Percentiles rank a stretch among this genome's conserved stretches.
Evolutionary conservation across 2,797 vertebrate genomes (phyloP).

Genomic region (Sebastes matsubarae): DNA sequence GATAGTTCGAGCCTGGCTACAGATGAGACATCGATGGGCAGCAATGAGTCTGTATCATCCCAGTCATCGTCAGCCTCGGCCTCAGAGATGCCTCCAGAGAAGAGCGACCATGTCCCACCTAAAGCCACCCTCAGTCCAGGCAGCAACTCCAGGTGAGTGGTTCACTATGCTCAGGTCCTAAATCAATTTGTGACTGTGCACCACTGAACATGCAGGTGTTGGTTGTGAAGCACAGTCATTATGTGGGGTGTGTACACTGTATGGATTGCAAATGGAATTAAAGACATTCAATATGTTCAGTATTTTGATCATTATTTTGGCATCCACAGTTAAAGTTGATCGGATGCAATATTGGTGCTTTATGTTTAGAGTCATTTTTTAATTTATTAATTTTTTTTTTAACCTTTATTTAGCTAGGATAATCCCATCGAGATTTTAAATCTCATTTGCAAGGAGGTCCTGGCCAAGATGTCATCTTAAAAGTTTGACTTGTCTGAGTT

Average conservation of each 20-base stretch:
- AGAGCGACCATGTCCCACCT: conserved; percentile 79
- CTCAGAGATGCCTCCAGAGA: conserved; percentile 81
- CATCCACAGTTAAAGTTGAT: background rate
- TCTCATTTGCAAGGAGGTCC: no score
- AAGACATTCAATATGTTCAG: background rate
- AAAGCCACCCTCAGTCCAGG: conserved; percentile 65
- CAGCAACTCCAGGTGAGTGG: conserved; percentile 79
- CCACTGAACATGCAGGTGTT: background rate
- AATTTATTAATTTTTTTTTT: no score
- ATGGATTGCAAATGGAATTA: background rate
- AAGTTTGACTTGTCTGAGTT: background rate
- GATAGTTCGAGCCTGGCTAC: conserved; percentile 79
- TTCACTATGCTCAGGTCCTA: background rate
- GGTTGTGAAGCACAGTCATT: background rate
- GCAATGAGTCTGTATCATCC: conserved; percentile 92
- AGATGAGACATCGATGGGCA: conserved; percentile 90
- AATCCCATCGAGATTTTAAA: no score
- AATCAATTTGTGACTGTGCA: background rate
- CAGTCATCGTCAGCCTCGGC: conserved; percentile 86
- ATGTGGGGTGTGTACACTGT: background rate
- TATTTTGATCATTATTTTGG: background rate
- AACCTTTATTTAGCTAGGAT: no score
- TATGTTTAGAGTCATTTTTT: background rate
- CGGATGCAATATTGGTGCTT: background rate
- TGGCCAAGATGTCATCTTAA: no score